Percentiles rank a stretch among this genome's conserved stretches.
phyloP scores from a whole-genome alignment of 1,140 invertebrate species.

The Diorhabda elongata region DNA sequence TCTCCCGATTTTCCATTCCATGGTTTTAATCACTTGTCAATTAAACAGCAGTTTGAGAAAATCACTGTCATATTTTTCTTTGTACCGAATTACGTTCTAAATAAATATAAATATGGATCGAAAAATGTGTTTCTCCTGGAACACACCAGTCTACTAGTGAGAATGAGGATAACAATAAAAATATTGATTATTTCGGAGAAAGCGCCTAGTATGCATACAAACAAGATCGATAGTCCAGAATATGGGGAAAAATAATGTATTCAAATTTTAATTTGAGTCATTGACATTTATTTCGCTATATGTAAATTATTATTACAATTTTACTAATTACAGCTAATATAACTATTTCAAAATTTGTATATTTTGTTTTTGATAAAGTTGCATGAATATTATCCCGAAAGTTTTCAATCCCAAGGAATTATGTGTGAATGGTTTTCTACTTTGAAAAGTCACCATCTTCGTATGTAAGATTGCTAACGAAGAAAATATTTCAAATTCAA shows the following conservation, averaged over 20 bases:
- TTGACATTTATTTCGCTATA: conserved; percentile 44
- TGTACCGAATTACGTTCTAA: background rate
- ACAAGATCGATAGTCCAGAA: background rate
- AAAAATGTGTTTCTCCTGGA: conserved; percentile 3
- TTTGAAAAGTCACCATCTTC: too few species aligned
- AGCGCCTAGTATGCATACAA: conserved; percentile 22
- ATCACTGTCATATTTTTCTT: background rate
- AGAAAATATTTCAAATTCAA: too few species aligned
- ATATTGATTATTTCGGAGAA: conserved; percentile 38
- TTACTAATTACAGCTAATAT: too few species aligned
- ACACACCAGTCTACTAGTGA: conserved; percentile 13
- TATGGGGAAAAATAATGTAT: conserved; percentile 12
- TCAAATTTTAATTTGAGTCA: conserved; percentile 5
- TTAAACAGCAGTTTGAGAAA: conserved; percentile 5
- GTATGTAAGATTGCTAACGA: too few species aligned
- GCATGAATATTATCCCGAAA: too few species aligned
- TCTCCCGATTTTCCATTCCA: conserved; percentile 26
- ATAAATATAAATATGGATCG: conserved; percentile 1
- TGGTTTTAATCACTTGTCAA: conserved; percentile 13
- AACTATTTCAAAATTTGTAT: too few species aligned
- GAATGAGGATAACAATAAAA: conserved; percentile 12
- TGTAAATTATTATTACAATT: conserved; percentile 49
- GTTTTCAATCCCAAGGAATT: too few species aligned
- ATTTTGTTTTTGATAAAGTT: too few species aligned
- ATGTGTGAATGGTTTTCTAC: too few species aligned